These are phyloP conservation scores for Emydura subglobosa DNA, from an alignment of 2,113 vertebrate species.

Conservation along the genomic window DNA sequence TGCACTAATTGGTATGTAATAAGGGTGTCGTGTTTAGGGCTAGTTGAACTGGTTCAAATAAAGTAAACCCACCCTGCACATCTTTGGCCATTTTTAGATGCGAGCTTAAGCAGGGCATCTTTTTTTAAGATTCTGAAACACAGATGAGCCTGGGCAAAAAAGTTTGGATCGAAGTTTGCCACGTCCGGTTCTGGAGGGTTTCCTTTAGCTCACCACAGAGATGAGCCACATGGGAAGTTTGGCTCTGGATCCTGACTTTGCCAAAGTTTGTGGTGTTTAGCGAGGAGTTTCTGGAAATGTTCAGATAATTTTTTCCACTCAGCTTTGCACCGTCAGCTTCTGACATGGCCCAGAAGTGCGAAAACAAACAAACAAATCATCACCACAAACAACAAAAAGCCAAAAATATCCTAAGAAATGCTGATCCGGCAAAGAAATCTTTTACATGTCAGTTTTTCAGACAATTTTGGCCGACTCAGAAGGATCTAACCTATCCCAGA, in stretches of 20 bases:
- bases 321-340: neutral
- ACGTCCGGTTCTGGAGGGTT: accelerated
- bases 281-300: neutral
- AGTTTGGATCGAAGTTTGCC: neutral
- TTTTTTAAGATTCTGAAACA: accelerated
- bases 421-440: neutral
- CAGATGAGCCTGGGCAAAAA: neutral
- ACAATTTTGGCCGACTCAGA: neutral
- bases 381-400: neutral
- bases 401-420: neutral
- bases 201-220: neutral
- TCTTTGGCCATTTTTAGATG: neutral
- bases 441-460: neutral
- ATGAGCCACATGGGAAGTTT: neutral
- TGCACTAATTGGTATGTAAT: accelerated
- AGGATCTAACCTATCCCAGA: neutral
- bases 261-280: neutral
- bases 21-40: neutral
- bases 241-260: neutral
- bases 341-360: neutral
- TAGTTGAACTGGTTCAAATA: neutral
- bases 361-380: neutral
- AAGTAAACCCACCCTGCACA: neutral
- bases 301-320: neutral
- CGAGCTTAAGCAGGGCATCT: neutral